These are phyloP conservation scores for Loxodonta africana DNA, from an alignment of 2,113 vertebrate genomes.

Conservation along the genomic window DNA sequence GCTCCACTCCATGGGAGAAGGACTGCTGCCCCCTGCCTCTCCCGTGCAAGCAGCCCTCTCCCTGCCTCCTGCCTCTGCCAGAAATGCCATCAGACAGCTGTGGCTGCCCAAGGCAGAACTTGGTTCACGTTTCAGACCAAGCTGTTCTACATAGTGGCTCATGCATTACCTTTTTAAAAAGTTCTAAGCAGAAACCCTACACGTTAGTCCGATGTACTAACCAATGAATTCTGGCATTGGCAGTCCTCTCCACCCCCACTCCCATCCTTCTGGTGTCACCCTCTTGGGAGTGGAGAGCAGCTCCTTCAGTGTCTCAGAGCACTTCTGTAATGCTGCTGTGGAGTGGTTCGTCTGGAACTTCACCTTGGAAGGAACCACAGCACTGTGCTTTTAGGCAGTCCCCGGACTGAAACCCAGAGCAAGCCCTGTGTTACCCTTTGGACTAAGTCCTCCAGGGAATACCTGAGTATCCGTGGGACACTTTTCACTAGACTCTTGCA, in stretches of 20 bases:
- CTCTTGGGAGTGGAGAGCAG: not conserved
- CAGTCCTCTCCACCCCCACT: not conserved
- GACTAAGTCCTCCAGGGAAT: not conserved
- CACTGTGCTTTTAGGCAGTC: not conserved
- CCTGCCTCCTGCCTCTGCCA: not conserved
- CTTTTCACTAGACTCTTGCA: not conserved
- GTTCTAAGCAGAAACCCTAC: fast-evolving
- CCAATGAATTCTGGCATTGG: not conserved
- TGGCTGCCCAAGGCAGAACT: not conserved
- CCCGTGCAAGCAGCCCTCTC: not conserved
- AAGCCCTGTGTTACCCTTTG: not conserved
- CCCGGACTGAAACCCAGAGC: not conserved
- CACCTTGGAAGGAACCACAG: not conserved
- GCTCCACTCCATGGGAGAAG: not conserved
- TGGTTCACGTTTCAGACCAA: not conserved
- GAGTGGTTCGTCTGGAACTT: no score
- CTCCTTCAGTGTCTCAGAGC: not conserved
- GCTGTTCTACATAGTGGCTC: fast-evolving
- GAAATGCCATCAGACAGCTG: not conserved
- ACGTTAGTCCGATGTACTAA: fast-evolving
- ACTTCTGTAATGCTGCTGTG: not conserved
- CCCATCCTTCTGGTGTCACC: fast-evolving
- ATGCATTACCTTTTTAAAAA: fast-evolving
- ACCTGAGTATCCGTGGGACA: not conserved
- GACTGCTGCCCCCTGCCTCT: no score